Evolutionary conservation across 2,797 vertebrate genomes (phyloP).

Genomic region (Sebastes baramenuke): DNA sequence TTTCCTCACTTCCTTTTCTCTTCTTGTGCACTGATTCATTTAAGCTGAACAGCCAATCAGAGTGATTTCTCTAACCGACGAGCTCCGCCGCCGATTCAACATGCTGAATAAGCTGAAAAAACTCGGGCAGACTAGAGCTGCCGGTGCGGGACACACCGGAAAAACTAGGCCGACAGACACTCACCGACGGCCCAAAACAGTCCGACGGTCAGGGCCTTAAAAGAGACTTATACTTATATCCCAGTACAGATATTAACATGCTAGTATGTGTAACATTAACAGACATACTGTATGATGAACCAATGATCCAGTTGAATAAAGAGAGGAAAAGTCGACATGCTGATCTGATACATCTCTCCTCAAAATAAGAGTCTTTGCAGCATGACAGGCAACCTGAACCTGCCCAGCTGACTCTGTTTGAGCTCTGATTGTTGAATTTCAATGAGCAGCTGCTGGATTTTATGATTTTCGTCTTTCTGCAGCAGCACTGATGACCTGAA

Average conservation of each 20-base stretch:
- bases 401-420: neutral
- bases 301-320: neutral
- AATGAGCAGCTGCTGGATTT: slow-evolving; percentile 34
- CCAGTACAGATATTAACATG: neutral
- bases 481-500: slow-evolving; percentile 7
- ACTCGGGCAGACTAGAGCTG: no score
- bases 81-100: no score
- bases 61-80: no score
- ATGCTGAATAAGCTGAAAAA: no score
- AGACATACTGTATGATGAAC: neutral
- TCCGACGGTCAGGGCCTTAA: neutral
- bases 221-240: neutral
- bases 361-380: slow-evolving; percentile 22
- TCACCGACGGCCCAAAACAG: no score
- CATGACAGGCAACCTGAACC: neutral
- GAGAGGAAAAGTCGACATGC: no score
- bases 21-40: no score
- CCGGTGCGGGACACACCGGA: rapidly evolving
- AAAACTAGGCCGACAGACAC: no score
- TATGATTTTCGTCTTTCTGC: slow-evolving; percentile 9
- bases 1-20: no score
- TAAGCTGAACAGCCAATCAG: no score
- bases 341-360: neutral
- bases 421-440: slow-evolving; percentile 20
- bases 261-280: neutral